Conservation (phyloP, 35 echinoderm and acorn worm species). For the Stichopus chloronotus region DNA sequence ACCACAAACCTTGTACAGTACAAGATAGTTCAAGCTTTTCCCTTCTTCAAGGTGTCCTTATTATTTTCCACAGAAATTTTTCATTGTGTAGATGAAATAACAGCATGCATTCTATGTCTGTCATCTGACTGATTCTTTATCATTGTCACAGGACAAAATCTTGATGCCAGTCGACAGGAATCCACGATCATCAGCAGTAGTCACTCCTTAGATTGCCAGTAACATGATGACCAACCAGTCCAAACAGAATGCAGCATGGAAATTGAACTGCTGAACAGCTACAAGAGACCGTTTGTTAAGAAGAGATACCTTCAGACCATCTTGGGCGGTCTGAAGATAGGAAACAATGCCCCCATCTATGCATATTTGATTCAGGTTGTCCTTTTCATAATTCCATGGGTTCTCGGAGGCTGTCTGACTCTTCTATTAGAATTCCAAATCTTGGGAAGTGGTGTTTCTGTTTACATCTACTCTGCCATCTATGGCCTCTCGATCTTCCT, state of each 20-base stretch:
- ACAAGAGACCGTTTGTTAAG: conserved; percentile 88
- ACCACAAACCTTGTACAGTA: too few relatives aligned
- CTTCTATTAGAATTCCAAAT: conserved; percentile 71
- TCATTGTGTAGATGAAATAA: too few relatives aligned
- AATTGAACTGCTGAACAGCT: conserved; percentile 83
- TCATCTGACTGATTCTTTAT: not conserved
- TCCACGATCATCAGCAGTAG: not conserved
- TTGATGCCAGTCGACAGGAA: not conserved
- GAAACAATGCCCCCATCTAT: conserved; percentile 78
- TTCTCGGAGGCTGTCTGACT: conserved; percentile 84
- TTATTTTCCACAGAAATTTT: too few relatives aligned
- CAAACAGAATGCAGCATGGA: conserved; percentile 13
- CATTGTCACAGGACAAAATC: not conserved
- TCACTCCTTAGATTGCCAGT: not conserved
- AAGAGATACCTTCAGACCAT: conserved; percentile 86
- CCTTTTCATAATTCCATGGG: conserved; percentile 78
- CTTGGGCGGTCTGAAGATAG: conserved; percentile 77
- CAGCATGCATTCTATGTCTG: too few relatives aligned
- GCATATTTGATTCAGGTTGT: conserved; percentile 84
- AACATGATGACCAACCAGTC: not conserved
- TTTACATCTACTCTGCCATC: conserved; percentile 35
- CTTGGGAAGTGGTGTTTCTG: conserved; percentile 52
- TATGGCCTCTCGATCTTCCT: conserved; percentile 23
- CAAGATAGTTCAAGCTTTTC: too few relatives aligned
- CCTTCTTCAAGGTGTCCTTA: too few relatives aligned